These are phyloP conservation scores for Myanophis thanlyinensis DNA, from an alignment of 2,113 vertebrate genomes.

Conservation along the genomic window DNA sequence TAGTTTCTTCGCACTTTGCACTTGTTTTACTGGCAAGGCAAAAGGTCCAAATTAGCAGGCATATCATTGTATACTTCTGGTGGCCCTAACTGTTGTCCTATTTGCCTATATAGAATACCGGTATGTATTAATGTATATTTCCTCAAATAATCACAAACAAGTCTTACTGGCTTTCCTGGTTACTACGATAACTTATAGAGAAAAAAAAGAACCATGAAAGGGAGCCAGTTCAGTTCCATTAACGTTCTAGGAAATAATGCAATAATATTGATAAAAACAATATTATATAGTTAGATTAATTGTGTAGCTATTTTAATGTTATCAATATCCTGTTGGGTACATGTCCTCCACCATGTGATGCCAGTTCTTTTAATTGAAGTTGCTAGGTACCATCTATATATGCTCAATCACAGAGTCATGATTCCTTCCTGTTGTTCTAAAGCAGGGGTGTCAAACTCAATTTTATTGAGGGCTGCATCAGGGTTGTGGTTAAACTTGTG, in stretches of 20 bases:
- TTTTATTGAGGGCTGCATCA: no score
- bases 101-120: background rate
- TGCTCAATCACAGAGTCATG: background rate
- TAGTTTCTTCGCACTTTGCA: background rate
- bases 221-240: background rate
- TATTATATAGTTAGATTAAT: background rate
- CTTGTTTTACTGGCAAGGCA: background rate
- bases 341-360: background rate
- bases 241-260: background rate
- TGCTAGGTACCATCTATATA: background rate
- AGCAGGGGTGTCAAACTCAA: no score
- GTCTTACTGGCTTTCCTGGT: background rate
- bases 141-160: background rate
- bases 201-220: background rate
- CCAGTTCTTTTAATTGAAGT: background rate
- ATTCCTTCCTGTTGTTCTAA: background rate
- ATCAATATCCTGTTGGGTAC: background rate
- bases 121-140: background rate
- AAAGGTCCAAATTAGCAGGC: background rate
- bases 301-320: background rate
- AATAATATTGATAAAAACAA: background rate
- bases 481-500: no score
- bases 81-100: background rate
- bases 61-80: background rate
- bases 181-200: background rate